A percentile compares a stretch with the other conserved stretches of the same genome.
Conservation (phyloP, 2,113 vertebrate species). For the Ophiodon elongatus region DNA sequence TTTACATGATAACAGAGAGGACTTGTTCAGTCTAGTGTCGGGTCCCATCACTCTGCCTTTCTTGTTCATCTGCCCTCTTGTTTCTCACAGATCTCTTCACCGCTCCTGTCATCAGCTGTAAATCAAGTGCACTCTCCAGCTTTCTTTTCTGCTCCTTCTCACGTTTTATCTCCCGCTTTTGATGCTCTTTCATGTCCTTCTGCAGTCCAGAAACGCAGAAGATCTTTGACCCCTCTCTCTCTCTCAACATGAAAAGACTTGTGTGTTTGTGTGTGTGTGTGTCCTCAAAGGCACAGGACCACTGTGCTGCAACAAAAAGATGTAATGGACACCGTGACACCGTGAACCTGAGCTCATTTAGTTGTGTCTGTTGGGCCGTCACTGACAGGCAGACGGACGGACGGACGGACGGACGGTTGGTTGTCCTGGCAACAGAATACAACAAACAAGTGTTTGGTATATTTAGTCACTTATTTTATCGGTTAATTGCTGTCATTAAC, state of each 20-base stretch:
- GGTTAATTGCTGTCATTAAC: background rate
- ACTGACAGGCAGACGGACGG: background rate
- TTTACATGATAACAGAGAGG: background rate
- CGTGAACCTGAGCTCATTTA: constrained; percentile 38
- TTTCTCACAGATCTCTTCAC: constrained; percentile 29
- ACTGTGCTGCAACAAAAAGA: constrained; percentile 13
- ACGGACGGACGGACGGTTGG: constrained; percentile 6
- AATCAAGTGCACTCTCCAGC: constrained; percentile 34
- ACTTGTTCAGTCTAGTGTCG: background rate
- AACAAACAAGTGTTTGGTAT: background rate
- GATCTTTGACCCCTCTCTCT: constrained; percentile 23
- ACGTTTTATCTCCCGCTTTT: constrained; percentile 27
- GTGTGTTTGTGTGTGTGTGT: constrained; percentile 18
- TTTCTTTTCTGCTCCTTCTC: constrained; percentile 22
- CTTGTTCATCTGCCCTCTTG: background rate
- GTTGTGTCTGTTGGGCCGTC: constrained; percentile 14
- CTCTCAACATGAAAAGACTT: constrained; percentile 27
- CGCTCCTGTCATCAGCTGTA: constrained; percentile 42
- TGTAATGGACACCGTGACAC: constrained; percentile 44
- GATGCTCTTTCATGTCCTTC: constrained; percentile 33
- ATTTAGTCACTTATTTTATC: constrained; percentile 15
- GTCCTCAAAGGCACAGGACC: constrained; percentile 10
- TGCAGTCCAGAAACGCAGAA: constrained; percentile 26
- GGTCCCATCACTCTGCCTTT: background rate
- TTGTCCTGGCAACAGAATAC: background rate